These are phyloP conservation scores for Jordanella pulchra DNA, from an alignment of 2,797 vertebrate genomes.

Conservation along the genomic window DNA sequence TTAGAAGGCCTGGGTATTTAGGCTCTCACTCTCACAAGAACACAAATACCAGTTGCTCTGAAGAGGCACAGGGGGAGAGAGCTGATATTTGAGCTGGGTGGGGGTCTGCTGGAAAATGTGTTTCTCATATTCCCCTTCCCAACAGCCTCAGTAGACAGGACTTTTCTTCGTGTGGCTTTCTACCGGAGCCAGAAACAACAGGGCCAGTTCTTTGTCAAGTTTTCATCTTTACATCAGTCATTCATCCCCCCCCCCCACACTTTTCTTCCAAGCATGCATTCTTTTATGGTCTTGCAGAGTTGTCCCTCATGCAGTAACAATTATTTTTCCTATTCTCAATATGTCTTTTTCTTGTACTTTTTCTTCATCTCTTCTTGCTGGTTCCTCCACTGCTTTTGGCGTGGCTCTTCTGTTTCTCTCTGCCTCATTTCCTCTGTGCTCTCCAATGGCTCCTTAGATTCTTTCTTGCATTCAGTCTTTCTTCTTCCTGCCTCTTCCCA, in stretches of 20 bases:
- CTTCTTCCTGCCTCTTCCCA: constrained; percentile 45
- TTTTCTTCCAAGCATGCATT: constrained; percentile 60
- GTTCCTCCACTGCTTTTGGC: constrained; percentile 76
- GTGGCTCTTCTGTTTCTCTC: constrained; percentile 68
- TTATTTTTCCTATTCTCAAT: constrained; percentile 51
- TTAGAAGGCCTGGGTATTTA: constrained; percentile 9
- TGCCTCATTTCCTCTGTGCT: constrained; percentile 80
- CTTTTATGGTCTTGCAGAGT: constrained; percentile 68
- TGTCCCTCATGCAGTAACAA: constrained; percentile 63
- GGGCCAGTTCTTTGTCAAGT: constrained; percentile 66
- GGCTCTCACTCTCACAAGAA: constrained; percentile 15
- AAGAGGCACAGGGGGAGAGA: constrained; percentile 59
- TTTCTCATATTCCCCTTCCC: constrained; percentile 81
- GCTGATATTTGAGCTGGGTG: constrained; percentile 82
- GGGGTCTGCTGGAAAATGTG: constrained; percentile 82
- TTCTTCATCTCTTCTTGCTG: constrained; percentile 62
- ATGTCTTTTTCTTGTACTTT: constrained; percentile 58
- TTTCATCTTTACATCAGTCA: constrained; percentile 61
- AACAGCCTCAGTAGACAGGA: constrained; percentile 72
- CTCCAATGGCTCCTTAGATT: constrained; percentile 77
- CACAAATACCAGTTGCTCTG: constrained; percentile 30
- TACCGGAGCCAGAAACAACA: constrained; percentile 75
- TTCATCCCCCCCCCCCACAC: constrained; percentile 28
- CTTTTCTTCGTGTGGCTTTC: constrained; percentile 62
- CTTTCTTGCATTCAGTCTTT: constrained; percentile 71